These are phyloP conservation scores for Pachyramphus minor DNA, from an alignment of 2,113 vertebrate species.

Conservation along the genomic window DNA sequence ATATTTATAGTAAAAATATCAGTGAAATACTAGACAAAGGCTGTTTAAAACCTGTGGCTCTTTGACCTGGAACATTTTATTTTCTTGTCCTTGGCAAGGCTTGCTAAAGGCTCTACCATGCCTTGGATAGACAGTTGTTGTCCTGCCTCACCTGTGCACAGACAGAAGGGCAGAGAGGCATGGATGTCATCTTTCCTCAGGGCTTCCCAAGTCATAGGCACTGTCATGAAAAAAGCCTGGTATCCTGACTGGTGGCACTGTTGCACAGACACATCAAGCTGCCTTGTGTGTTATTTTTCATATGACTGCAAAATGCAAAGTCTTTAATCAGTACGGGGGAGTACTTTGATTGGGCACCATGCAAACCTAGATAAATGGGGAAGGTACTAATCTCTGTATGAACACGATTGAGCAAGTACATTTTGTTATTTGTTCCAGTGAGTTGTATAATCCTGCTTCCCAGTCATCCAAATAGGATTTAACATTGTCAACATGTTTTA, in stretches of 20 bases:
- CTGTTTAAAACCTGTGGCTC: not conserved
- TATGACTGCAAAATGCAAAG: not conserved
- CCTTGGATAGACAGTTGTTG: not conserved
- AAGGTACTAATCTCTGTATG: conserved; percentile 6
- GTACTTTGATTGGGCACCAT: not conserved
- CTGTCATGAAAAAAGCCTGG: not conserved
- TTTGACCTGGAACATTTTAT: conserved; percentile 18
- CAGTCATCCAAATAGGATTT: conserved; percentile 60
- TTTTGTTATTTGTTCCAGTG: conserved; percentile 61
- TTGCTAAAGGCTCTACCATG: not conserved
- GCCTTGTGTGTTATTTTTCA: not conserved
- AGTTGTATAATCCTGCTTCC: conserved; percentile 58
- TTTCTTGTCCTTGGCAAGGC: conserved; percentile 16
- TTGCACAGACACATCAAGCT: not conserved
- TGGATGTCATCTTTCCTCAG: rapidly evolving
- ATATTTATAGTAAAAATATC: conserved; percentile 14
- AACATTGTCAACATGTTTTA: conserved; percentile 54
- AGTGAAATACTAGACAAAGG: not conserved
- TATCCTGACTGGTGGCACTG: not conserved
- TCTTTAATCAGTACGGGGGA: not conserved
- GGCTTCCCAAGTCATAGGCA: not conserved
- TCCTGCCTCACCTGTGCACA: not conserved
- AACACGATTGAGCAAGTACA: conserved; percentile 9
- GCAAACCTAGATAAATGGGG: not conserved
- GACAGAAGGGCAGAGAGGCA: not conserved